phyloP scores from a whole-genome alignment of 2,797 vertebrate genomes.

The Centropyge bicolor region DNA sequence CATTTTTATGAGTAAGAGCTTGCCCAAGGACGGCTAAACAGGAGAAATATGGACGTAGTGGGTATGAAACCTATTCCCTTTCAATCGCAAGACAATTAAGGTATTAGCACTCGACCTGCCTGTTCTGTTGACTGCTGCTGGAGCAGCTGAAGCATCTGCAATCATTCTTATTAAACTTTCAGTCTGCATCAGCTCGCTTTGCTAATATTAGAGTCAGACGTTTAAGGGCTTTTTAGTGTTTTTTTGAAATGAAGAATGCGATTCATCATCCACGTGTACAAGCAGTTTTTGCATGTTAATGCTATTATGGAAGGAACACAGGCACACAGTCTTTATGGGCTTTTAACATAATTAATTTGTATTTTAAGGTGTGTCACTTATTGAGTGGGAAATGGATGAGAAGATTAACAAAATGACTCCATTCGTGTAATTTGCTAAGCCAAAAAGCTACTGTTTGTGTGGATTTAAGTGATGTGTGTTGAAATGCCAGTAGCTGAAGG shows the following conservation, averaged over 20 bases:
- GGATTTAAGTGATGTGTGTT: constrained; percentile 25
- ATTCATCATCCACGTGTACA: constrained; percentile 16
- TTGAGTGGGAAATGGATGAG: constrained; percentile 53
- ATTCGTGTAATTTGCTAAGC: constrained; percentile 46
- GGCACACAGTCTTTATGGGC: constrained; percentile 21
- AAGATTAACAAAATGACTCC: constrained; percentile 57
- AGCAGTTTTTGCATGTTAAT: background rate
- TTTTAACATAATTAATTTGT: constrained; percentile 66
- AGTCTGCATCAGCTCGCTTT: constrained; percentile 17
- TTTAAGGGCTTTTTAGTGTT: constrained; percentile 28
- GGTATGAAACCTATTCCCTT: constrained; percentile 2
- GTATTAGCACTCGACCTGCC: constrained; percentile 29
- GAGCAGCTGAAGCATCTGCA: constrained; percentile 20
- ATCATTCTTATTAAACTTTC: constrained; percentile 33
- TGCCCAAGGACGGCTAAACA: background rate
- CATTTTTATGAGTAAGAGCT: background rate
- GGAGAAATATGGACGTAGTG: background rate
- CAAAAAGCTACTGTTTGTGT: constrained; percentile 25
- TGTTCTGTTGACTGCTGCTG: constrained; percentile 10
- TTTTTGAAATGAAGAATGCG: constrained; percentile 25
- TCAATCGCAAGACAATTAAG: constrained; percentile 13
- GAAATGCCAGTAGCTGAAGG: background rate
- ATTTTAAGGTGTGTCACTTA: constrained; percentile 58
- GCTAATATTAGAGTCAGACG: constrained; percentile 31
- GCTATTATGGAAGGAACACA: constrained; percentile 10